Percentiles rank a stretch among this genome's conserved stretches.
These are phyloP conservation scores for Istiophorus platypterus DNA, from an alignment of 2,113 vertebrate genomes.

Conservation along the genomic window DNA sequence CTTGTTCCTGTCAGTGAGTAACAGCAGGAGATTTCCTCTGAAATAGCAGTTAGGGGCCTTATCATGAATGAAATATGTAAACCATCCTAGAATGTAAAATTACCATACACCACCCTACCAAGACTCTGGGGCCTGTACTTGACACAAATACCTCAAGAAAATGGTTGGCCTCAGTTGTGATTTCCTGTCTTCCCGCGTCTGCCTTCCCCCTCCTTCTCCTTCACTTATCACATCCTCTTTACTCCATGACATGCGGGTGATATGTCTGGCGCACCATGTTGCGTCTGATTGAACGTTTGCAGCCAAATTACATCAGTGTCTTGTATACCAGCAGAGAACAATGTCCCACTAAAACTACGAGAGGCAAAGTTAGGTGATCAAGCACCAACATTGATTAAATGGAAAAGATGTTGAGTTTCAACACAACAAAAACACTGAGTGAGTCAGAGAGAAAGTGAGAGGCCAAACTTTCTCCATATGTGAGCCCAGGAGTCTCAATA, in stretches of 20 bases:
- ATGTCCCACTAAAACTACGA: slow-evolving; percentile 20
- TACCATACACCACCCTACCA: slow-evolving; percentile 64
- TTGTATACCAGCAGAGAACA: background rate
- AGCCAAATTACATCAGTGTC: slow-evolving; percentile 49
- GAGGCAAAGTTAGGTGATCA: slow-evolving; percentile 12
- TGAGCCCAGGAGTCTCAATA: slow-evolving; percentile 24
- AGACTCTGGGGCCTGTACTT: slow-evolving; percentile 39
- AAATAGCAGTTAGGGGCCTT: slow-evolving; percentile 60
- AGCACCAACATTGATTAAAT: background rate
- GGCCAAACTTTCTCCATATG: slow-evolving; percentile 62
- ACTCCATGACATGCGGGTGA: slow-evolving; percentile 56
- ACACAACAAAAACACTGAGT: slow-evolving; percentile 42
- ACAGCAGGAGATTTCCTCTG: slow-evolving; percentile 63
- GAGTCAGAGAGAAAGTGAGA: slow-evolving; percentile 51
- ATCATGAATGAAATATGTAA: slow-evolving; percentile 76
- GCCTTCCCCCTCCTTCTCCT: slow-evolving; percentile 31
- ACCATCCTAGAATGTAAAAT: slow-evolving; percentile 63
- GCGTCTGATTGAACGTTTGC: slow-evolving; percentile 34
- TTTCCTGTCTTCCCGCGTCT: slow-evolving; percentile 70
- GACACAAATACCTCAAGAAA: slow-evolving; percentile 70
- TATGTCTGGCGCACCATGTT: slow-evolving; percentile 43
- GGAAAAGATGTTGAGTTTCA: slow-evolving; percentile 40
- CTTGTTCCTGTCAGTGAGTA: slow-evolving; percentile 55
- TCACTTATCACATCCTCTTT: slow-evolving; percentile 70
- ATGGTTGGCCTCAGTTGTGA: slow-evolving; percentile 54